Conservation (phyloP, 64 coral and sea anemone species). For the Stylophora pistillata region DNA sequence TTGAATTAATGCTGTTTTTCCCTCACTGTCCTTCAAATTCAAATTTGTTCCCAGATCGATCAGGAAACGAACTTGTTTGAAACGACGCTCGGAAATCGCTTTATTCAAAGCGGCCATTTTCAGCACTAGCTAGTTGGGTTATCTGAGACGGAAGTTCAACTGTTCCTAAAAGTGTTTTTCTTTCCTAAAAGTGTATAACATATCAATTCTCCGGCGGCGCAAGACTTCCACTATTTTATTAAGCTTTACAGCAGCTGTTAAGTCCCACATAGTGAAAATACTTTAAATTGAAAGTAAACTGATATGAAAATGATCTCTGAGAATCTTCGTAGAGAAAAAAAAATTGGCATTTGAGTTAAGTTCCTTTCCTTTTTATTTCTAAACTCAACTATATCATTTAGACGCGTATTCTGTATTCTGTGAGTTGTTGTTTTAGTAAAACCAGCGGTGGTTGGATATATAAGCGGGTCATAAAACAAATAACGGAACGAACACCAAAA, state of each 20-base stretch:
- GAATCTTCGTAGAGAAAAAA: not conserved
- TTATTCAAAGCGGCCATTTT: conserved; percentile 66
- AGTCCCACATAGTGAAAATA: no score
- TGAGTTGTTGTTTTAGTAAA: not conserved
- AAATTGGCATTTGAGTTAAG: not conserved
- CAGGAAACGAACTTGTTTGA: conserved; percentile 72
- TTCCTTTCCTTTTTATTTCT: not conserved
- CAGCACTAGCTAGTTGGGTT: not conserved
- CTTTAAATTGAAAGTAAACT: not conserved
- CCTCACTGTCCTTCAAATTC: conserved; percentile 51
- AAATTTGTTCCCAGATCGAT: conserved; percentile 60
- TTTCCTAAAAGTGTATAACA: not conserved
- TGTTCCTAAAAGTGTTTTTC: conserved; percentile 21
- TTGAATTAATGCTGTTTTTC: conserved; percentile 78
- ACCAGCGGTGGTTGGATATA: no score
- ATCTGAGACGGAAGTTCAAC: conserved; percentile 2
- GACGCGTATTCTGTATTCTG: not conserved
- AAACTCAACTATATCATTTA: not conserved
- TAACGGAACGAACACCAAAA: not conserved
- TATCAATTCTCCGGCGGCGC: not conserved
- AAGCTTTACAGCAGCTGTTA: not conserved
- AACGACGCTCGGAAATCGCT: conserved; percentile 74
- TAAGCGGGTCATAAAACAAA: not conserved
- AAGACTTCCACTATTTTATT: not conserved
- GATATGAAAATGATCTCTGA: not conserved